Conservation (phyloP, 2,888 invertebrate genomes). For the Pseudanteris insignis region DNA sequence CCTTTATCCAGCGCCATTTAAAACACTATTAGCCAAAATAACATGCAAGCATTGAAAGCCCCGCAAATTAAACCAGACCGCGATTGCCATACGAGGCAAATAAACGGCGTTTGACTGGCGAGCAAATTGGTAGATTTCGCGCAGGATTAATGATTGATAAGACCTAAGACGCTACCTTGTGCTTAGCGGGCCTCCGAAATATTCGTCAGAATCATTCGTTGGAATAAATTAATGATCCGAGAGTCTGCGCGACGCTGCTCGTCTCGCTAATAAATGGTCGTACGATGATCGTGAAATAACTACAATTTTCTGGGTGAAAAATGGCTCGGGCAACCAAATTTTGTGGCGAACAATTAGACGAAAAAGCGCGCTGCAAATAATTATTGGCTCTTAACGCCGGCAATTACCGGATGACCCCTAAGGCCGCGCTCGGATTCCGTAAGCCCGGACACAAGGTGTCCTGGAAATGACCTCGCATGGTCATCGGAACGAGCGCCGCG, state of each 20-base stretch:
- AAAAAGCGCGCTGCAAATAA: constrained; percentile 57
- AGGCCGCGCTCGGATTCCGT: constrained; percentile 45
- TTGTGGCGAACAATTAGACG: constrained; percentile 56
- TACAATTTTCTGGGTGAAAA: constrained; percentile 63
- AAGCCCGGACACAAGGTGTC: constrained; percentile 36
- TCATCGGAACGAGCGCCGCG: constrained; percentile 30
- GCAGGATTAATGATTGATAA: constrained; percentile 35
- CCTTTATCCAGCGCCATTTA: too few species aligned
- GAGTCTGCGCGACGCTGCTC: constrained; percentile 30
- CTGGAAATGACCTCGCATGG: constrained; percentile 43
- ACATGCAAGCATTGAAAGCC: constrained; percentile 11
- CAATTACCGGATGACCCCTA: constrained; percentile 52
- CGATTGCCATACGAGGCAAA: constrained; percentile 3
- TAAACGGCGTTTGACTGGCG: too few species aligned
- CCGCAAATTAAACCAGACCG: too few species aligned
- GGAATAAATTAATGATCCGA: constrained; percentile 42
- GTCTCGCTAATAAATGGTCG: constrained; percentile 40
- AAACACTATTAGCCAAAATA: constrained; percentile 21
- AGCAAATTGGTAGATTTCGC: constrained; percentile 22
- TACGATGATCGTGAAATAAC: too few species aligned
- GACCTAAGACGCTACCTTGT: background rate
- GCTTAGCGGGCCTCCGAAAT: constrained; percentile 1
- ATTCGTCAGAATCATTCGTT: constrained; percentile 39
- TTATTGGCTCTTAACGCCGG: constrained; percentile 51
- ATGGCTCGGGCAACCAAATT: constrained; percentile 63